Conservation (phyloP, 1,140 invertebrate species). For the Colletes latitarsis region DNA sequence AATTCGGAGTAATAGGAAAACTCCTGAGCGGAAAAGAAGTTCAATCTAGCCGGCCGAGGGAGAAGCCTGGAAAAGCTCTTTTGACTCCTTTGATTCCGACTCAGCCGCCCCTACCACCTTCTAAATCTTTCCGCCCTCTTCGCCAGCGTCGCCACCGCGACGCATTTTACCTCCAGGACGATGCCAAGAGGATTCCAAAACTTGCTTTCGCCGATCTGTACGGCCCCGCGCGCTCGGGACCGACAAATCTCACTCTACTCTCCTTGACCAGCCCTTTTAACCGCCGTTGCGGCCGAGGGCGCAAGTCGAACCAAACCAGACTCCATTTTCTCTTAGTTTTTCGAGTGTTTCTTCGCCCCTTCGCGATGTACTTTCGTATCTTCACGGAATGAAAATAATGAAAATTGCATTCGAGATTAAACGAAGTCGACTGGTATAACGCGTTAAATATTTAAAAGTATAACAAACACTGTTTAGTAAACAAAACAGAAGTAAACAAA, state of each 20-base stretch:
- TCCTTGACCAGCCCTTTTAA: slow-evolving; percentile 34
- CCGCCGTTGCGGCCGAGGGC: slow-evolving; percentile 23
- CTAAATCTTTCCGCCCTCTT: slow-evolving; percentile 61
- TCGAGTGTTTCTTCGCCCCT: not conserved
- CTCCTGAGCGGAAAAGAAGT: slow-evolving; percentile 78
- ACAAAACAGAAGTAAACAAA: no score
- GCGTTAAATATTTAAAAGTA: no score
- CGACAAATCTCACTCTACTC: slow-evolving; percentile 48
- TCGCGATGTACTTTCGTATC: not conserved
- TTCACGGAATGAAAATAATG: not conserved
- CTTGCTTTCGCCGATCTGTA: slow-evolving; percentile 69
- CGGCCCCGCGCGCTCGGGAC: slow-evolving; percentile 46
- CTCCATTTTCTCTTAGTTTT: slow-evolving; percentile 29
- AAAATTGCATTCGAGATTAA: not conserved
- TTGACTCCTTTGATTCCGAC: slow-evolving; percentile 78
- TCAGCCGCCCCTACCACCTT: slow-evolving; percentile 45
- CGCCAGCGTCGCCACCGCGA: slow-evolving; percentile 27
- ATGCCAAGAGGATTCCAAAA: slow-evolving; percentile 66
- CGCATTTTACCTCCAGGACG: slow-evolving; percentile 51
- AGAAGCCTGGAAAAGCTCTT: slow-evolving; percentile 74
- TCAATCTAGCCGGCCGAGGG: slow-evolving; percentile 73
- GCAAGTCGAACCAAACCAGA: slow-evolving; percentile 14
- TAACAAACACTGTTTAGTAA: no score
- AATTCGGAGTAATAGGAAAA: slow-evolving; percentile 80
- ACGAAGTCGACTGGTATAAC: not conserved